A percentile compares a stretch with the other conserved stretches of the same genome.
These are phyloP conservation scores for Odontophorus gujanensis DNA, from an alignment of 2,113 vertebrate species.

Conservation along the genomic window DNA sequence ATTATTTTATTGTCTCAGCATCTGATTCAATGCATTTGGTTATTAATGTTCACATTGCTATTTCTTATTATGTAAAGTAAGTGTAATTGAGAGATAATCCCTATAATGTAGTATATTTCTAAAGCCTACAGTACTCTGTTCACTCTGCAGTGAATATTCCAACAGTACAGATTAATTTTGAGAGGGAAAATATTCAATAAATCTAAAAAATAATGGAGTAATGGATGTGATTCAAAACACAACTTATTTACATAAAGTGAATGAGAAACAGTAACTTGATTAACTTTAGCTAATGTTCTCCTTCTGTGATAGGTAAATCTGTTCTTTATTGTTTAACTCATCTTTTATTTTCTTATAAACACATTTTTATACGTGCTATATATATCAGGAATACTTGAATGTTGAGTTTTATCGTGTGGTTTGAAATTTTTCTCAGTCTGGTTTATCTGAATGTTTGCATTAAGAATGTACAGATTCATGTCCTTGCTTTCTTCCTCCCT, in stretches of 20 bases:
- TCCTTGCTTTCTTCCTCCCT: background rate
- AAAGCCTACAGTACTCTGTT: background rate
- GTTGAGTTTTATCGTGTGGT: background rate
- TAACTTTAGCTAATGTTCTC: background rate
- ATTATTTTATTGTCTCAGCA: background rate
- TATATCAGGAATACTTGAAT: background rate
- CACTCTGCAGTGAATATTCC: background rate
- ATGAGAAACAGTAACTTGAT: background rate
- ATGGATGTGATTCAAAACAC: background rate
- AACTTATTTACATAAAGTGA: background rate
- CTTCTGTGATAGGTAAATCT: fast-evolving
- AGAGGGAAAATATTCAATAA: background rate
- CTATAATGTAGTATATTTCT: background rate
- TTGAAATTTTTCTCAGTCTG: background rate
- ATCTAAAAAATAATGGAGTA: background rate
- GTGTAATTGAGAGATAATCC: background rate
- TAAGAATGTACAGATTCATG: background rate
- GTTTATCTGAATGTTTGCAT: background rate
- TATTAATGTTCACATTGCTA: background rate
- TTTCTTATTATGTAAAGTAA: background rate
- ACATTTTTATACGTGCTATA: background rate
- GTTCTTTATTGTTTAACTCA: background rate
- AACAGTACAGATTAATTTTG: background rate
- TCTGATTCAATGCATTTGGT: background rate
- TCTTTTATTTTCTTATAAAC: background rate